phyloP scores from a whole-genome alignment of 2,113 vertebrate genomes.

The Scomber colias region DNA sequence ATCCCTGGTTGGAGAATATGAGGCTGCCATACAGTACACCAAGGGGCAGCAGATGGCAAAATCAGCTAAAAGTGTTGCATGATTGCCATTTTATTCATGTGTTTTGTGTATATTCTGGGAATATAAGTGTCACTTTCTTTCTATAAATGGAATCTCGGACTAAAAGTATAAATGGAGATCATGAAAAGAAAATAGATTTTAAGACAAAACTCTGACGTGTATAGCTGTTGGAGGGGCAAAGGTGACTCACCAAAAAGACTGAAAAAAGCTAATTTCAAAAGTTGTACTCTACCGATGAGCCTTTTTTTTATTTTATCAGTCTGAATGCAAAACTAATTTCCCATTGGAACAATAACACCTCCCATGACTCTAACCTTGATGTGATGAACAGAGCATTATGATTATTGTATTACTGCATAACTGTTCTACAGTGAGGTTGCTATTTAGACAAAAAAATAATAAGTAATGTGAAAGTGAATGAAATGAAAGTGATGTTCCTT shows the following conservation, averaged over 20 bases:
- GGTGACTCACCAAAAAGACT: not conserved
- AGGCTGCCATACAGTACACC: not conserved
- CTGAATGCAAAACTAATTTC: not conserved
- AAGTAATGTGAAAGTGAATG: no score
- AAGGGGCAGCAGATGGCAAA: no score
- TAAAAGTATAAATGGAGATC: not conserved
- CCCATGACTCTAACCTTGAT: not conserved
- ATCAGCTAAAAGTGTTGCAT: not conserved
- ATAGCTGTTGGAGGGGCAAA: not conserved
- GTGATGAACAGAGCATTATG: not conserved
- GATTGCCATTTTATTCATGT: not conserved
- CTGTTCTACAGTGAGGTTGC: not conserved
- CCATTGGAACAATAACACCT: not conserved
- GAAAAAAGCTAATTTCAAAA: not conserved
- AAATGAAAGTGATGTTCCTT: not conserved
- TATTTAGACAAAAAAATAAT: no score
- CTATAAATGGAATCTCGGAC: not conserved
- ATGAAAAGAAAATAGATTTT: not conserved
- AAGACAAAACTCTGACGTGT: not conserved
- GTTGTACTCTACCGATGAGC: not conserved
- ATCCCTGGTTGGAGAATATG: not conserved
- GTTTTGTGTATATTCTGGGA: not conserved
- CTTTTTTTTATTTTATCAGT: not conserved
- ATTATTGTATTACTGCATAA: not conserved
- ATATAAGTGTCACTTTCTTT: not conserved